Conservation (phyloP, 2,113 vertebrate genomes). For the Chauna torquata region DNA sequence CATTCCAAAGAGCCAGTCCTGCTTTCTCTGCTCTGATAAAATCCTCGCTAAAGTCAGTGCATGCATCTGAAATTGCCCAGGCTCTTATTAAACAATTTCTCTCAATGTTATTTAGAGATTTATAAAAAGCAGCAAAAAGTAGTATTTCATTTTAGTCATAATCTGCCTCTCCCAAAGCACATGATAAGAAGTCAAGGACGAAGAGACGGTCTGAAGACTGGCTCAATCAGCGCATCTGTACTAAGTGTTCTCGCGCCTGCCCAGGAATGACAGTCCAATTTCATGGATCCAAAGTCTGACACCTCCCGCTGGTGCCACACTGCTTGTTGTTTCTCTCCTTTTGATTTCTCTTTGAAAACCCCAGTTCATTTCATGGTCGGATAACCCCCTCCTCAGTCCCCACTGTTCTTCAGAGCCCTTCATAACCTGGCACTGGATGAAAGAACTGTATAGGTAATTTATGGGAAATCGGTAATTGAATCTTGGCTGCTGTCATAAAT, state of each 20-base stretch:
- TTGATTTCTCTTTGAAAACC: conserved; percentile 49
- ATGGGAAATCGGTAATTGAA: conserved; percentile 70
- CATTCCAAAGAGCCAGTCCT: not conserved
- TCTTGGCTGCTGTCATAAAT: conserved; percentile 63
- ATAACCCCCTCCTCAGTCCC: not conserved
- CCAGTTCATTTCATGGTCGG: conserved; percentile 15
- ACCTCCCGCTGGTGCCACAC: not conserved
- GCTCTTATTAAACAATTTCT: not conserved
- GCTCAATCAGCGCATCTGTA: conserved; percentile 8
- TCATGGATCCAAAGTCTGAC: not conserved
- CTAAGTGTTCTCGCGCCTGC: not conserved
- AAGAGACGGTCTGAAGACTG: conserved; percentile 5
- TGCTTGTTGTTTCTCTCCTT: not conserved
- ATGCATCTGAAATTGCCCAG: not conserved
- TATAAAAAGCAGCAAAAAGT: not conserved
- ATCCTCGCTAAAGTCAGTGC: not conserved
- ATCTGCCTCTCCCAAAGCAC: not conserved
- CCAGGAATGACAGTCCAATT: conserved; percentile 27
- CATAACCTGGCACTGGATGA: conserved; percentile 38
- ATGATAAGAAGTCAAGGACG: conserved; percentile 46
- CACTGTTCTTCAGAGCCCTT: conserved; percentile 24
- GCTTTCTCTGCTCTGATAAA: not conserved
- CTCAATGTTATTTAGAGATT: conserved; percentile 16
- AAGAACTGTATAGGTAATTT: conserved; percentile 58
- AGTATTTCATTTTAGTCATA: not conserved